Percentiles rank a stretch among this genome's conserved stretches.
Conservation (phyloP, 2,113 vertebrate species). For the Epinephelus lanceolatus region DNA sequence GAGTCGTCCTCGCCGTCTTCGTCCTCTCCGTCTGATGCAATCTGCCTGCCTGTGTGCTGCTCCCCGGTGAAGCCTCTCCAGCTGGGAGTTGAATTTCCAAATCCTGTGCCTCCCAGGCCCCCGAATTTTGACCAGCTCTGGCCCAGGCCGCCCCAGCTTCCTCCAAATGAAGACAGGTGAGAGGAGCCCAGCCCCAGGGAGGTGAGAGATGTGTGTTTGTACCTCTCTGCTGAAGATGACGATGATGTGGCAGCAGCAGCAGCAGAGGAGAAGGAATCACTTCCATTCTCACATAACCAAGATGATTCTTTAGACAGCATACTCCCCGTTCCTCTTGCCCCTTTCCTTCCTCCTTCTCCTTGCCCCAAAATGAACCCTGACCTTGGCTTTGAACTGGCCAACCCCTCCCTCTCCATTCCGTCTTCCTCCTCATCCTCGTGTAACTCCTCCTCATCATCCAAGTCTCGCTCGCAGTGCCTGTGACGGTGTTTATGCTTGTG, state of each 20-base stretch:
- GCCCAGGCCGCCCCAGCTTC: constrained; percentile 77
- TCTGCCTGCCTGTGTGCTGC: constrained; percentile 22
- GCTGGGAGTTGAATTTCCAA: constrained; percentile 63
- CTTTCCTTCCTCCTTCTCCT: constrained; percentile 68
- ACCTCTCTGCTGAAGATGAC: constrained; percentile 67
- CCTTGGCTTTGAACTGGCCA: constrained; percentile 51
- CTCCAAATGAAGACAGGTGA: constrained; percentile 81
- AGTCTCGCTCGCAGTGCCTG: constrained; percentile 68
- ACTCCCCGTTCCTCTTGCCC: constrained; percentile 49
- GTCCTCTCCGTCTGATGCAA: constrained; percentile 73
- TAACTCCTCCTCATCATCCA: constrained; percentile 73
- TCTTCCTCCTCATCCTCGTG: constrained; percentile 74
- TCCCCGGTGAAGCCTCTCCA: constrained; percentile 61
- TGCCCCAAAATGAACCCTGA: constrained; percentile 66
- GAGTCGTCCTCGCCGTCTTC: constrained; percentile 71
- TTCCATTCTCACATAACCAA: constrained; percentile 69
- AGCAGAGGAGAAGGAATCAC: constrained; percentile 61
- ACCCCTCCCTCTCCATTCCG: constrained; percentile 47
- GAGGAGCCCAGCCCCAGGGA: constrained; percentile 78
- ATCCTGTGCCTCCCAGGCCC: constrained; percentile 48
- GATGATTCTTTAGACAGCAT: constrained; percentile 69
- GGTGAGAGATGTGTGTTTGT: constrained; percentile 78
- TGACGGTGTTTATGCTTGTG: constrained; percentile 80
- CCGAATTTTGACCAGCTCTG: constrained; percentile 73
- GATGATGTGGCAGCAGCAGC: constrained; percentile 44